Conservation (phyloP, 2,888 invertebrate species). For the Brachylomia viminalis region DNA sequence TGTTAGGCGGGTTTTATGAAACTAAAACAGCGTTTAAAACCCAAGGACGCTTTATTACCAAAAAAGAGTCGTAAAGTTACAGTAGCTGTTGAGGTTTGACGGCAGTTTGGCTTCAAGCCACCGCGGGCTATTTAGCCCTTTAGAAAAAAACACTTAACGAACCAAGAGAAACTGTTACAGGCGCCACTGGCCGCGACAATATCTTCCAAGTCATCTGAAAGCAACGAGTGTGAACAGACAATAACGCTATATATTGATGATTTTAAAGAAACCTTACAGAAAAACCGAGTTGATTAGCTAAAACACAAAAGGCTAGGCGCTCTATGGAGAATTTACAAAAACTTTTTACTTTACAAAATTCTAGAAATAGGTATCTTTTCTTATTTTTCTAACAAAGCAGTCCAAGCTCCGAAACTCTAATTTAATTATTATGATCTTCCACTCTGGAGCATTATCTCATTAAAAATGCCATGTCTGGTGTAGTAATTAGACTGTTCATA, state of each 20-base stretch:
- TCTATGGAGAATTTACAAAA: too few species aligned
- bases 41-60: conserved; percentile 18
- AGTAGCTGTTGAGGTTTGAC: conserved; percentile 1
- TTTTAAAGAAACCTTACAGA: not conserved
- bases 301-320: not conserved
- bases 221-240: not conserved
- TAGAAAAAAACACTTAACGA: not conserved
- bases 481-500: conserved; percentile 65
- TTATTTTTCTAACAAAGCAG: conserved; percentile 12
- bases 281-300: not conserved
- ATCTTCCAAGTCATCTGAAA: not conserved
- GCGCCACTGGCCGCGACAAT: not conserved
- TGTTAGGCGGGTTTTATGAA: conserved; percentile 9
- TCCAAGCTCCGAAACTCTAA: conserved; percentile 12
- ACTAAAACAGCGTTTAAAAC: conserved; percentile 8
- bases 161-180: not conserved
- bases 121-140: not conserved
- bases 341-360: not conserved
- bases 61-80: conserved; percentile 9
- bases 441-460: conserved; percentile 44
- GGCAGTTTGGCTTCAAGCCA: not conserved
- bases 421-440: not conserved
- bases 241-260: not conserved
- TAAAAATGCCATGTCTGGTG: conserved; percentile 50
- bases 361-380: conserved; percentile 7